phyloP scores from a whole-genome alignment of 2,888 invertebrate species.

The Alloplasta piceator region DNA sequence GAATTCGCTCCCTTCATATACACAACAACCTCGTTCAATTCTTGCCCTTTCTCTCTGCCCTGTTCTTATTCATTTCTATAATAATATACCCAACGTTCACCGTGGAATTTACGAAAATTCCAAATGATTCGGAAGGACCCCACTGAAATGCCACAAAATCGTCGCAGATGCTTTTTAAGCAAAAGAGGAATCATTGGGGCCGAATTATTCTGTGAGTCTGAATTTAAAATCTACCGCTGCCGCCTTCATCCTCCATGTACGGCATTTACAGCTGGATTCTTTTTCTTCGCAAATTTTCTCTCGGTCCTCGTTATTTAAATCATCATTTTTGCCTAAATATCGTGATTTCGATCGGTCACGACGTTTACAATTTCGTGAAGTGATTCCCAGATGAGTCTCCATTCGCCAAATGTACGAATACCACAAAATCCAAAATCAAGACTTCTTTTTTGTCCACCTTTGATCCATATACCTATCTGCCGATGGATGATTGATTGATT shows the following conservation, averaged over 20 bases:
- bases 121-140: conserved; percentile 44
- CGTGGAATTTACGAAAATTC: conserved; percentile 57
- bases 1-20: conserved; percentile 31
- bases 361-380: conserved; percentile 11
- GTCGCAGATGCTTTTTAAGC: conserved; percentile 28
- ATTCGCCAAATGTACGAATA: background rate
- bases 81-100: too few species aligned
- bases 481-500: too few species aligned
- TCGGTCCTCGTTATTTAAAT: background rate
- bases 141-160: conserved; percentile 20
- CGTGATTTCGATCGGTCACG: conserved; percentile 19
- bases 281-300: conserved; percentile 1
- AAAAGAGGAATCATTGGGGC: conserved; percentile 37
- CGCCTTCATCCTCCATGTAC: conserved; percentile 2
- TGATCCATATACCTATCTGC: too few species aligned
- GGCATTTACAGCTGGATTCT: conserved; percentile 29
- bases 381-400: background rate
- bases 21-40: conserved; percentile 29
- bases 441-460: background rate
- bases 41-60: background rate
- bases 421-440: background rate
- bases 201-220: conserved; percentile 26
- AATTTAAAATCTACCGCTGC: background rate
- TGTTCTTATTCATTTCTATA: conserved; percentile 26
- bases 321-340: conserved; percentile 10